Evolutionary conservation across 2,888 invertebrate species (phyloP).

Genomic region (Noctua comes): DNA sequence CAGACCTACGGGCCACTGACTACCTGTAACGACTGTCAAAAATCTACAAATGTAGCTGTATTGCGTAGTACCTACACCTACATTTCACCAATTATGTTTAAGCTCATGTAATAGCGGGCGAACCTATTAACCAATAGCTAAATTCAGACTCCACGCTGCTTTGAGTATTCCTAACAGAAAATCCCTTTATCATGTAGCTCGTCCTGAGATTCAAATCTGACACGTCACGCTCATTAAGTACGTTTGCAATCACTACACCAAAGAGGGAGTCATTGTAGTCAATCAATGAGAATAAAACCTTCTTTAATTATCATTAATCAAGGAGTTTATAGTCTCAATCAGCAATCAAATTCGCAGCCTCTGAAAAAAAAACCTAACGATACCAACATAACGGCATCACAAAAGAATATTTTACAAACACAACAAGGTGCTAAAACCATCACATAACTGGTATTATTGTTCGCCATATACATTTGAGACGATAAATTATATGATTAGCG

Average conservation of each 20-base stretch:
- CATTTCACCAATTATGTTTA: neutral
- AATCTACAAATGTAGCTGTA: neutral
- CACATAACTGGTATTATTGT: neutral
- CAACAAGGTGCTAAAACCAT: conserved; percentile 17
- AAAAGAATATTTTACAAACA: conserved; percentile 20
- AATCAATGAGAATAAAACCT: neutral
- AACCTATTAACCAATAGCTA: too few relatives aligned
- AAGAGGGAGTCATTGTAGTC: neutral
- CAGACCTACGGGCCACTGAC: neutral
- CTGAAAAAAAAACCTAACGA: neutral
- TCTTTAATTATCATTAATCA: neutral
- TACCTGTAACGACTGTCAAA: neutral
- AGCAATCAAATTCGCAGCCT: neutral
- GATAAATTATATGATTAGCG: conserved; percentile 34
- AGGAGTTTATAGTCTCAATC: neutral
- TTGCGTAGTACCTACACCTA: neutral
- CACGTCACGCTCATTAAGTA: neutral
- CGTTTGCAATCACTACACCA: neutral
- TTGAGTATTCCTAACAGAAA: neutral
- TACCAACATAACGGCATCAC: neutral
- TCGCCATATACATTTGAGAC: neutral
- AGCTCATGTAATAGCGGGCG: neutral
- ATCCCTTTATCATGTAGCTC: neutral
- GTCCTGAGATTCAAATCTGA: neutral
- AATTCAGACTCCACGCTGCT: neutral